Conservation (phyloP, 2,888 invertebrate species). For the Cataglyphis livida region DNA sequence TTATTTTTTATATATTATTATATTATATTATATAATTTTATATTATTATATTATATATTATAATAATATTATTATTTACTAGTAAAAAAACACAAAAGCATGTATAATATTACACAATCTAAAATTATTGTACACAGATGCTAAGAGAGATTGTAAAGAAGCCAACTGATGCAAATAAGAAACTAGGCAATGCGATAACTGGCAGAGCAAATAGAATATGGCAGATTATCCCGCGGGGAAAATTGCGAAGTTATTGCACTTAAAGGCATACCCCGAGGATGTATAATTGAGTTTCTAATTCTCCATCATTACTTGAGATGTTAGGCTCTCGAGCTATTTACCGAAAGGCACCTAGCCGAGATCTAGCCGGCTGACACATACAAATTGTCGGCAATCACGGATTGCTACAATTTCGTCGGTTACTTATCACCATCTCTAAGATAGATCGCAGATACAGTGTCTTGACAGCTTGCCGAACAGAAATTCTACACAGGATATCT, state of each 20-base stretch:
- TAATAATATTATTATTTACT: background rate
- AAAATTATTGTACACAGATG: constrained; percentile 17
- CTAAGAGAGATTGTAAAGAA: constrained; percentile 5
- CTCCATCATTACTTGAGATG: constrained; percentile 65
- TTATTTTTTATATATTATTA: background rate
- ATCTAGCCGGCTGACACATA: constrained; percentile 64
- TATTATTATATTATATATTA: too few relatives aligned
- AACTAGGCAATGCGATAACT: constrained; percentile 42
- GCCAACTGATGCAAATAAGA: background rate
- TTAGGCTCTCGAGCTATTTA: constrained; percentile 50
- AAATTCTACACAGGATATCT: background rate
- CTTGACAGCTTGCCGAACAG: background rate
- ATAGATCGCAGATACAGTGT: background rate
- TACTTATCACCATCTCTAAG: constrained; percentile 59
- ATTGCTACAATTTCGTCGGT: constrained; percentile 65
- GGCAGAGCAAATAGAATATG: constrained; percentile 43
- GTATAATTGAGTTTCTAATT: constrained; percentile 75
- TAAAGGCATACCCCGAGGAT: constrained; percentile 53
- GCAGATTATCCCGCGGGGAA: constrained; percentile 59
- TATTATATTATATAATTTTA: too few relatives aligned
- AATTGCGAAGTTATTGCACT: constrained; percentile 63
- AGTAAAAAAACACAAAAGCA: background rate
- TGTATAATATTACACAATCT: background rate
- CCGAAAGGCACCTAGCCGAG: constrained; percentile 63
- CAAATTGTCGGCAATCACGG: constrained; percentile 70